Evolutionary conservation across 1,140 invertebrate genomes (phyloP).

Genomic region (Anastrepha obliqua): DNA sequence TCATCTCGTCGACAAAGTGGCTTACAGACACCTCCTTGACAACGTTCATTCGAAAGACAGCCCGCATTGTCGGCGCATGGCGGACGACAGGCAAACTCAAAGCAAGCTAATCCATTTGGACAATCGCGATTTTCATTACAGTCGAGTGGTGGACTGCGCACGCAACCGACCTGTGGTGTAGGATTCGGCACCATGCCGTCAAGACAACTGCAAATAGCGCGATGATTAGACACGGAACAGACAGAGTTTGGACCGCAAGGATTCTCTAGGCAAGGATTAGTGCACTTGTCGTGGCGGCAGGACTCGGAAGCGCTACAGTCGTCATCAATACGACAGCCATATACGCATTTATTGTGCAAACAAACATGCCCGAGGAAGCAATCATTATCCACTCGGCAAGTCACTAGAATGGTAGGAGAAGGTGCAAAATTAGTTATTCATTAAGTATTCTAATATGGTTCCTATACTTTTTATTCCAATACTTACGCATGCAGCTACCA

Average conservation of each 20-base stretch:
- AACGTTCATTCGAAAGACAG: conserved; percentile 89
- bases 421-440: conserved; percentile 22
- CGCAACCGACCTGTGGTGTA: conserved; percentile 87
- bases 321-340: conserved; percentile 89
- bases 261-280: conserved; percentile 84
- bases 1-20: conserved; percentile 84
- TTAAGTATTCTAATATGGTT: background rate
- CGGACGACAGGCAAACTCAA: conserved; percentile 82
- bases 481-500: conserved; percentile 86
- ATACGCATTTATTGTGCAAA: conserved; percentile 87
- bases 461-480: background rate
- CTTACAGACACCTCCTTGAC: conserved; percentile 81
- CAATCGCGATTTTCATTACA: conserved; percentile 87
- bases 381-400: conserved; percentile 91
- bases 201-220: conserved; percentile 87
- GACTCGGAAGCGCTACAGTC: conserved; percentile 89
- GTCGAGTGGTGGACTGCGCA: conserved; percentile 81
- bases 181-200: conserved; percentile 88
- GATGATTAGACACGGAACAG: conserved; percentile 87
- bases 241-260: conserved; percentile 90
- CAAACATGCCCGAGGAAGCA: conserved; percentile 94
- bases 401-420: conserved; percentile 78
- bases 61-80: conserved; percentile 84
- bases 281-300: conserved; percentile 86
- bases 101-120: conserved; percentile 80